Base-by-base conservation (phyloP, 1,140 invertebrate species). In the Sitodiplosis mosellana region DNA sequence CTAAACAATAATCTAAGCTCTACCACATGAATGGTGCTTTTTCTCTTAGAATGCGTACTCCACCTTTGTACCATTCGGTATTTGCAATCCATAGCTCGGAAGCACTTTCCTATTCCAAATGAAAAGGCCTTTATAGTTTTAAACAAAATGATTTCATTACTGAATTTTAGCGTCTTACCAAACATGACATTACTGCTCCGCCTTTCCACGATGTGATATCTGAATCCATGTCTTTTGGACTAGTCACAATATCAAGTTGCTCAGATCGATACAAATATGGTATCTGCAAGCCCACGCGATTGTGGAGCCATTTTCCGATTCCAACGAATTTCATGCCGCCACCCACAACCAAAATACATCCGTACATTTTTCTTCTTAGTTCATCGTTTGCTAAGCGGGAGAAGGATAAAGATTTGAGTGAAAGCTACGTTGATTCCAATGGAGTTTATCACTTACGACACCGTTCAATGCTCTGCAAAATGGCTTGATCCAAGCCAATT, bases 281-380 rank as follows among this genome's bases (percentile, higher is more conserved):
- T 56, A 88, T 87, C 62, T 88, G 83, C 46, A 86, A 69, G 17
- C 80, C 78, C 42, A 96, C 74, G 52, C 84, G 71, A 58, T 90
- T 89, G 58, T 90, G 84, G 1, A 97, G 67, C 88, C 89, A 95
- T 47, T 79, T 78, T 20, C 81, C 75, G 18, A 92, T 76, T 6
- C 89, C 89, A 49, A 80, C 74, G 56, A 94, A 81, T 65, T 91
- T 90, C 56, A 89, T 81, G 15, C 85, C 86, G 15, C 88, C 87
- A 18, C 91, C 90, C 27, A 95, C 87, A 1, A 96, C 75, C 11
- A 97, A 67, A 52, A 97, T 86, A 58, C 83, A 89, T 47, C 83
- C 87, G 57, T 91, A 94, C 88, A 97, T 92, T 68, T 91, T 89
- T 18, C 85, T 71, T 66, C 92, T 93, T 34, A 93, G 66, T 53